Base-by-base conservation (phyloP, 2,888 invertebrate species). In the Sturmia bella region DNA sequence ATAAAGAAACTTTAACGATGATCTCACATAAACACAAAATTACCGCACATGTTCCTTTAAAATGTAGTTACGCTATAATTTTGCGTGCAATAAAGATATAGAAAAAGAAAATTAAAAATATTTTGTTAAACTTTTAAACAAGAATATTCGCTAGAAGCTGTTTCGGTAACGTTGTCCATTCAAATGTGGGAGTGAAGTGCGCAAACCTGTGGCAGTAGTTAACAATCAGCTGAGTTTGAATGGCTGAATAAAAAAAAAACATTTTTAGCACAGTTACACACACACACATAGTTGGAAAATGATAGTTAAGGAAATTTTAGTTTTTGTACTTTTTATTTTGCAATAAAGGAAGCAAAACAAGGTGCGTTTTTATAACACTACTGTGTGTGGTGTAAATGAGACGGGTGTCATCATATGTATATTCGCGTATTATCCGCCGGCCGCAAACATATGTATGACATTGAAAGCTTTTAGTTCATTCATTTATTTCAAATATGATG, bases 1-100 rank as follows among this genome's bases (percentile, higher is more conserved):
- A 27, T 13, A n/a, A n/a, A n/a, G 27, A 59, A 24, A 52, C 19
- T 61, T 72, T 37, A 9, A 39, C 59, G 75, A 75, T 79, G 78
- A 72, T 79, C 66, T 79, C 78, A 73, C 39, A 32, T 32, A 7
- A 32, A 32, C 9, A 7, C 32, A 32, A 32, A 32, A 9, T 32
- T 32, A 7, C 21, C 12, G 15, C 45, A 0, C 7, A 45, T 43
- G 4, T 43, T 13, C n/a, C 3, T 43, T 27, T 27, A 27, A 6
- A 32, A 32, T 32, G 32, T 32, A 9, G 9, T 32, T 32, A 7
- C 32, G 32, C 32, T 32, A 32, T 7, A 32, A 32, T 32, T 32
- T 32, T 32, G 32, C 32, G 32, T 32, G 32, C 32, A 32, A 32
- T 9, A 32, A 32, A 1, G 32, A 1, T 9, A 32, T 32, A 32